These are phyloP conservation scores for Polyommatus icarus DNA, from an alignment of 2,888 invertebrate species.

Conservation along the genomic window DNA sequence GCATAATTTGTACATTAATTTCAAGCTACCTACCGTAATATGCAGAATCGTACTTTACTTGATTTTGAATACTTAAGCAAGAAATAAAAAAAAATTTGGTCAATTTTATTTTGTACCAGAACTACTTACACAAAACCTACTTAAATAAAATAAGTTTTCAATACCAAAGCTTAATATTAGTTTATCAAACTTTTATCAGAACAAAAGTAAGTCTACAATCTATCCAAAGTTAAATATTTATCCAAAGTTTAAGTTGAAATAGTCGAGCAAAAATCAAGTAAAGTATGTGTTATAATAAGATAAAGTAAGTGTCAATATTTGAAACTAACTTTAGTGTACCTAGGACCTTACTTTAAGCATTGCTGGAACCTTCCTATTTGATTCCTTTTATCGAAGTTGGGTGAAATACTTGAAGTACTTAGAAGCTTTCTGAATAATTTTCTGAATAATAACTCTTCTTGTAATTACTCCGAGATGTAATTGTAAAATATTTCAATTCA, in stretches of 20 bases:
- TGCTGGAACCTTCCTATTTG: constrained; percentile 37
- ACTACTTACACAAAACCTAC: neutral
- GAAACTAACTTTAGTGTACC: constrained; percentile 33
- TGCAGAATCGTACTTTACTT: constrained; percentile 5
- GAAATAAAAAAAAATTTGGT: neutral
- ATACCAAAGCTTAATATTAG: neutral
- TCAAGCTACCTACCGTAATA: neutral
- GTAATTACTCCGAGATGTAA: too few species aligned
- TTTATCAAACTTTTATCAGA: neutral
- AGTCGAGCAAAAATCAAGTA: neutral
- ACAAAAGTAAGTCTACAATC: neutral
- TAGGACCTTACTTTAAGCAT: constrained; percentile 33
- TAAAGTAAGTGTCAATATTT: constrained; percentile 23
- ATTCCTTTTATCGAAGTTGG: constrained; percentile 11
- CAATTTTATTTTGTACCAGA: too few species aligned
- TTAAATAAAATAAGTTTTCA: neutral
- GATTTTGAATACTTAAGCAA: neutral
- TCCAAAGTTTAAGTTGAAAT: neutral
- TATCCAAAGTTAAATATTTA: neutral
- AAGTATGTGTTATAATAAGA: constrained; percentile 22
- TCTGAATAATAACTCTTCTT: too few species aligned
- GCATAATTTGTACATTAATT: constrained; percentile 28
- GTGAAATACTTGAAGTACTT: neutral
- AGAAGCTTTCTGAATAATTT: too few species aligned
- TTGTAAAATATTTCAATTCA: too few species aligned